Evolutionary conservation across 1,140 invertebrate species (phyloP), one percentile per base, ranked within the genome.

Genomic region (Aphelinus atriplicis): DNA sequence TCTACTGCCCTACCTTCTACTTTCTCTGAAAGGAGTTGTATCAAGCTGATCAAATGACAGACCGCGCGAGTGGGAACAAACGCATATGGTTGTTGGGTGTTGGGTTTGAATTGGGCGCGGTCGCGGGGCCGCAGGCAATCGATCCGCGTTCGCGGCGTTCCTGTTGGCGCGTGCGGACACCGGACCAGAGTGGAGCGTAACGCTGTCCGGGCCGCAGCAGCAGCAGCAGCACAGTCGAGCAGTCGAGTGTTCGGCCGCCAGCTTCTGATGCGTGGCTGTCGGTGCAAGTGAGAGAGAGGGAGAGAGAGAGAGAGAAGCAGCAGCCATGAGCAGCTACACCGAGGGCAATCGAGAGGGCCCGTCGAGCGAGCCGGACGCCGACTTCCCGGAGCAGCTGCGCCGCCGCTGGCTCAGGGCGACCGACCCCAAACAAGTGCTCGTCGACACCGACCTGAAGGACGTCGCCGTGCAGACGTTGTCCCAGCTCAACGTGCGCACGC

Each of bases 321-420:
- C n/a, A n/a, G n/a, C n/a, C n/a, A n/a, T n/a, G n/a, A n/a, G n/a
- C n/a, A n/a, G n/a, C n/a, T n/a, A n/a, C n/a, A n/a, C 53, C 53
- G 53, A 55, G 5, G 53, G 10, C 53, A 10, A 55, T 6, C 5
- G 5, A 6, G n/a, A n/a, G n/a, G n/a, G n/a, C n/a, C n/a, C n/a
- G n/a, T n/a, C n/a, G n/a, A n/a, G 9, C 55, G 55, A 50, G 48
- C 26, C 7, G 6, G n/a, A 7, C 9, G 48, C n/a, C n/a, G 45
- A 45, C 5, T 74, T 68, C 51, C 10, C 50, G 1, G 57, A 71
- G n/a, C 10, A 26, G 3, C 2, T 68, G 4, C 48, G 69, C 0
- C 48, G 55, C 2, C 47, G 58, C 1, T 76, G 75, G 75, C 64
- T 76, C 9, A 58, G 64, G 10, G 45, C 75, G 3, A 7, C 48